Base-by-base conservation (phyloP, 1,140 invertebrate genomes). In the Acromyrmex echinatior region DNA sequence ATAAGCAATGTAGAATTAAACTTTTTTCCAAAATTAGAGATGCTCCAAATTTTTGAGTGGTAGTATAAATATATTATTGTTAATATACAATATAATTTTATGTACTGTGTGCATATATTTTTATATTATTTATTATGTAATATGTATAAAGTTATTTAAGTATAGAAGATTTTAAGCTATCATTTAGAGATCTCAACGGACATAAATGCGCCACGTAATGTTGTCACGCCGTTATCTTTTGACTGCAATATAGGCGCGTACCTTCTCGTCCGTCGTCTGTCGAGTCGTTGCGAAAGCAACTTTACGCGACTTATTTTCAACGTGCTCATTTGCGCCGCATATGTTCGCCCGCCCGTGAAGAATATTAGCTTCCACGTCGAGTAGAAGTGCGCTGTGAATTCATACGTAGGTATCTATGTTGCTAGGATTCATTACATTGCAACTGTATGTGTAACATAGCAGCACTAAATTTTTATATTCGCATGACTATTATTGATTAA, bases 261-360 rank as follows among this genome's bases (percentile, higher is more conserved):
- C 18, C 80, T 74, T 39, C 35, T 62, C 53, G 80, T 82, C 66
- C 80, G 35, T 74, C 68, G 51, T 25, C 35, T 66, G 68, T 74
- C 68, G 51, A 21, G 58, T 62, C 68, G 39, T 84, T 76, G 39
- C 80, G 56, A 84, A 84, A 84, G 70, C 70, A 84, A 84, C 70
- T 84, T 84, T 84, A 62, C 70, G 56, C 80, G 80, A 84, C 80
- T 84, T 84, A 84, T 84, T 84, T 84, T 74, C 80, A 74, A 82
- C 80, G 56, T 39, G 68, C 80, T 82, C 80, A 82, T 82, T 82
- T 82, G 53, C 80, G 56, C 56, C 53, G 68, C 45, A 25, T 82
- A 56, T 74, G 80, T 80, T 74, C 39, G 56, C 39, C 21, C 35
- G 68, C 35, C 56, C 68, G 68, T 35, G 80, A 60, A 58, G 80